These are phyloP conservation scores for Coranthus polyacanthus DNA, from an alignment of 2,797 vertebrate genomes.

Conservation along the genomic window DNA sequence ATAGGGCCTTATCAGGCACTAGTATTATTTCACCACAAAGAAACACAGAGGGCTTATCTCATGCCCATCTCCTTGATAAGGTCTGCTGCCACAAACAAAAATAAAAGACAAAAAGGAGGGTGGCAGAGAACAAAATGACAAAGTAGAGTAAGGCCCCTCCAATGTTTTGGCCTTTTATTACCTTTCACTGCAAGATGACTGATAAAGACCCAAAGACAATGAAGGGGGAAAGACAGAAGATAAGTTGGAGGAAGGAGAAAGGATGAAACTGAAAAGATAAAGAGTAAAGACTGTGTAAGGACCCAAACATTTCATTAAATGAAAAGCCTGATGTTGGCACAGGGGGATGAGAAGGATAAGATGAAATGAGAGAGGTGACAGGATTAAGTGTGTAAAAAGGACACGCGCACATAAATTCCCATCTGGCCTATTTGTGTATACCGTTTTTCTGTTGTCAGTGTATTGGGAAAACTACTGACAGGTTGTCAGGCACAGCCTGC, in stretches of 20 bases:
- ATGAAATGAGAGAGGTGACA: slow-evolving; percentile 56
- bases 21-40: slow-evolving; percentile 77
- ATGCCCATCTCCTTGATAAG: slow-evolving; percentile 70
- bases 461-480: slow-evolving; percentile 39
- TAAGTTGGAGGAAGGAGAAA: slow-evolving; percentile 58
- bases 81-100: slow-evolving; percentile 78
- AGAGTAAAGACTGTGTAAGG: slow-evolving; percentile 57
- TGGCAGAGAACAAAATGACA: slow-evolving; percentile 70
- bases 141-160: slow-evolving; percentile 60
- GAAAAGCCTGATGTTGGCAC: slow-evolving; percentile 54
- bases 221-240: slow-evolving; percentile 62
- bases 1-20: slow-evolving; percentile 66
- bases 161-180: slow-evolving; percentile 79
- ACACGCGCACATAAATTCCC: slow-evolving; percentile 10
- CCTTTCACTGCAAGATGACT: slow-evolving; percentile 80
- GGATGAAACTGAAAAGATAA: slow-evolving; percentile 65
- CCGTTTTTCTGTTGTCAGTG: slow-evolving; percentile 23
- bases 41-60: slow-evolving; percentile 73
- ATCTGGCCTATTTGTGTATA: slow-evolving; percentile 8
- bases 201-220: slow-evolving; percentile 83
- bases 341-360: slow-evolving; percentile 60
- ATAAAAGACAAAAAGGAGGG: slow-evolving; percentile 70
- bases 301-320: slow-evolving; percentile 73
- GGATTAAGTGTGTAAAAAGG: slow-evolving; percentile 46
- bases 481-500: slow-evolving; percentile 37